These are phyloP conservation scores for Schizopygopsis pylzovi DNA, from an alignment of 2,797 vertebrate species.

Conservation along the genomic window DNA sequence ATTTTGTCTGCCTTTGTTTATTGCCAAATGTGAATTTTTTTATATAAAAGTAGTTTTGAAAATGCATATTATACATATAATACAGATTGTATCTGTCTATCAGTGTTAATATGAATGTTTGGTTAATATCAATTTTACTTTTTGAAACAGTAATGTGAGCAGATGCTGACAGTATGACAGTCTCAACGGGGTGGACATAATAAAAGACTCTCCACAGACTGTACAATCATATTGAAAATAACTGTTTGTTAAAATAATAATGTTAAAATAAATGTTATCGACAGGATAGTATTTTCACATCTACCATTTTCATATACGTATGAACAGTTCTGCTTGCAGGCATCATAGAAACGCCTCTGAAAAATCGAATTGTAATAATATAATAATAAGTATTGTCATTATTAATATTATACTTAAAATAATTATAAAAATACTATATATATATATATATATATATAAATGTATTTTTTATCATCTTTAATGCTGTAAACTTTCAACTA, in stretches of 20 bases:
- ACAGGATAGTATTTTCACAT: slow-evolving; percentile 40
- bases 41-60: background rate
- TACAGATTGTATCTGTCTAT: background rate
- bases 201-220: slow-evolving; percentile 36
- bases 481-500: background rate
- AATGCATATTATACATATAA: background rate
- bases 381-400: too few species aligned
- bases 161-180: background rate
- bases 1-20: background rate
- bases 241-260: background rate
- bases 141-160: background rate
- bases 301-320: slow-evolving; percentile 6
- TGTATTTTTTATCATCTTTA: background rate
- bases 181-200: background rate
- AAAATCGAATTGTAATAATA: background rate
- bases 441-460: background rate
- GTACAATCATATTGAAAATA: slow-evolving; percentile 28
- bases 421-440: too few species aligned
- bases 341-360: background rate
- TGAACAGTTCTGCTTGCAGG: background rate
- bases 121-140: background rate
- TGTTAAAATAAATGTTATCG: slow-evolving; percentile 25
- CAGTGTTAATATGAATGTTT: slow-evolving; percentile 12
- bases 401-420: too few species aligned
- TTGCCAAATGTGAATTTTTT: background rate